A percentile compares a stretch with the other conserved stretches of the same genome.
Conservation (phyloP, 2,888 invertebrate genomes). For the Caenorhabditis zanzibari region DNA sequence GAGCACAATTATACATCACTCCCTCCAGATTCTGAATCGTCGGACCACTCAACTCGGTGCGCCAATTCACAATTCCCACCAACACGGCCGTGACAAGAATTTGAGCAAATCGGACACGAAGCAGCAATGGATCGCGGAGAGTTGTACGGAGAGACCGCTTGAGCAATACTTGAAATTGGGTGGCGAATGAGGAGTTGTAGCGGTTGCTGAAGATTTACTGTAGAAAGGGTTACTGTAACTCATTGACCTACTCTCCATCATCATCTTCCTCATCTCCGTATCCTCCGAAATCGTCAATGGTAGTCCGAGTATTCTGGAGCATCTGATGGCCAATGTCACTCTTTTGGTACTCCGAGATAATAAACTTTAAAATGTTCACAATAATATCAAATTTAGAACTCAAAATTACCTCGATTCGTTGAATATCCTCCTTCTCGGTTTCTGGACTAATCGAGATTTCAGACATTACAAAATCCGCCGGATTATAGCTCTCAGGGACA, state of each 20-base stretch:
- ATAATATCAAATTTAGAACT: no score
- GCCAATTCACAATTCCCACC: conserved; percentile 75
- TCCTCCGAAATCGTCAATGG: conserved; percentile 41
- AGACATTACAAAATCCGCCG: conserved; percentile 84
- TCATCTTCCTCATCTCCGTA: conserved; percentile 48
- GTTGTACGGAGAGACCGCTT: conserved; percentile 94
- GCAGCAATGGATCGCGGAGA: conserved; percentile 92
- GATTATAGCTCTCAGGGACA: conserved; percentile 78
- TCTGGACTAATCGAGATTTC: conserved; percentile 75
- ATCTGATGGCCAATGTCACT: conserved; percentile 60
- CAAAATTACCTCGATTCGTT: conserved; percentile 60
- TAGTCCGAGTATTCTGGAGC: conserved; percentile 47
- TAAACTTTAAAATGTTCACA: conserved; percentile 42
- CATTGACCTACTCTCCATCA: conserved; percentile 12
- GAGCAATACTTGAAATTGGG: conserved; percentile 92
- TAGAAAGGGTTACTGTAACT: no score
- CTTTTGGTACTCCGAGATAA: conserved; percentile 49
- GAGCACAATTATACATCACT: conserved; percentile 78
- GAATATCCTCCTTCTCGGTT: conserved; percentile 68
- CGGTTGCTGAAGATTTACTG: conserved; percentile 76
- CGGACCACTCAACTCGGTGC: conserved; percentile 65
- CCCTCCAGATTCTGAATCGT: conserved; percentile 78
- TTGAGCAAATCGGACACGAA: conserved; percentile 91
- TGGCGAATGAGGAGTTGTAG: conserved; percentile 92
- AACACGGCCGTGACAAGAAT: conserved; percentile 87